Base-by-base conservation (phyloP, 2,888 invertebrate genomes). In the Eledona agricola region DNA sequence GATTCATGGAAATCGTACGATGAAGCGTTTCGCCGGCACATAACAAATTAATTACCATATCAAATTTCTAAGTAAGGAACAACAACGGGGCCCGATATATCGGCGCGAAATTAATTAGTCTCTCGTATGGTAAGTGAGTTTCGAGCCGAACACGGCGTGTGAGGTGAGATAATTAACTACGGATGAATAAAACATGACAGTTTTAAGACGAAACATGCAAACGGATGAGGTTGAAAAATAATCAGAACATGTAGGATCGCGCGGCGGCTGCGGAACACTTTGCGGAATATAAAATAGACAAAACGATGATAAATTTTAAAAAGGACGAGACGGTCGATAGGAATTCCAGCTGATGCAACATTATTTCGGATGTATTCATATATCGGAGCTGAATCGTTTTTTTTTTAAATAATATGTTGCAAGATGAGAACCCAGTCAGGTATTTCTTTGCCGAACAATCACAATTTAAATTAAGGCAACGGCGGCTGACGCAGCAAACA, bases 101-200 rank as follows among this genome's bases (percentile, higher is more conserved):
- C 45, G 26, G 20, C n/a, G 23, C 19, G 55, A 51, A 55, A 55
- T 55, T 53, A 53, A 53, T 53, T 55, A 50, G 55, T 51, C 45
- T 35, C 53, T 38, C 55, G 45, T 55, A 55, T 50, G 54, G 54
- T 50, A 50, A 50, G 54, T 49, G 51, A 51, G 43, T 51, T 42
- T 51, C 35, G 20, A 38, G 13, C 32, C 22, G 2, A 40, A 53
- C 47, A 53, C 40, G 50, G 20, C 43, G 29, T 38, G 7, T 47
- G 20, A 50, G 57, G 49, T 55, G 57, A 55, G 51, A 57, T 57
- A 56, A 58, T 58, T 59, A 61, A 57, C 49, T 34, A 37, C 46
- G 42, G 29, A 59, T 62, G 62, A 62, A 62, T 62, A 59, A 59
- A 55, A 62, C 62, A 62, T 62, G 46, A 55, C 51, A 49, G 51